Conservation (phyloP, 2,113 vertebrate genomes). For the Bos javanicus region DNA sequence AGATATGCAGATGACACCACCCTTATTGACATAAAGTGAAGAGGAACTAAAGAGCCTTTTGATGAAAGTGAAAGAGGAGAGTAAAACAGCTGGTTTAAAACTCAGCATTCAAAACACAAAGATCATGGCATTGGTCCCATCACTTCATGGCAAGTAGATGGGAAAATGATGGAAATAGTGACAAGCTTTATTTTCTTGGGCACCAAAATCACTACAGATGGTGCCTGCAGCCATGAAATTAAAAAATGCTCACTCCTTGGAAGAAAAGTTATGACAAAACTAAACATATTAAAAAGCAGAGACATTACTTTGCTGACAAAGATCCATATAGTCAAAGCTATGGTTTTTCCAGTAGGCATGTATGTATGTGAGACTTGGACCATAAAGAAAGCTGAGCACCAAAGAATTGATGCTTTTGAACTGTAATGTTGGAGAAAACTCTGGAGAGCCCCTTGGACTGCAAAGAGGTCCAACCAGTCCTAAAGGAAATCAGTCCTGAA, state of each 20-base stretch:
- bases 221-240: background rate
- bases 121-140: background rate
- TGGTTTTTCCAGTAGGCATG: background rate
- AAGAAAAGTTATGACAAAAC: background rate
- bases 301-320: background rate
- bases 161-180: background rate
- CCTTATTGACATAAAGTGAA: background rate
- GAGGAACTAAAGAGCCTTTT: background rate
- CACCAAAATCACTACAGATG: background rate
- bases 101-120: background rate
- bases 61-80: background rate
- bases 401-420: background rate
- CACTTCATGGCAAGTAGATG: background rate
- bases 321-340: background rate
- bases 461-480: background rate
- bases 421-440: background rate
- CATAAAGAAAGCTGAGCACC: background rate
- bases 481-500: background rate
- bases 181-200: background rate
- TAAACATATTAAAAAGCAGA: background rate
- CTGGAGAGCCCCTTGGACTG: background rate
- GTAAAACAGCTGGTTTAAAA: background rate
- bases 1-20: background rate
- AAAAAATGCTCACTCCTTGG: background rate
- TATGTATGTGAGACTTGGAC: background rate